Evolutionary conservation across 2,113 vertebrate species (phyloP).

Genomic region (Amphiprion percula): DNA sequence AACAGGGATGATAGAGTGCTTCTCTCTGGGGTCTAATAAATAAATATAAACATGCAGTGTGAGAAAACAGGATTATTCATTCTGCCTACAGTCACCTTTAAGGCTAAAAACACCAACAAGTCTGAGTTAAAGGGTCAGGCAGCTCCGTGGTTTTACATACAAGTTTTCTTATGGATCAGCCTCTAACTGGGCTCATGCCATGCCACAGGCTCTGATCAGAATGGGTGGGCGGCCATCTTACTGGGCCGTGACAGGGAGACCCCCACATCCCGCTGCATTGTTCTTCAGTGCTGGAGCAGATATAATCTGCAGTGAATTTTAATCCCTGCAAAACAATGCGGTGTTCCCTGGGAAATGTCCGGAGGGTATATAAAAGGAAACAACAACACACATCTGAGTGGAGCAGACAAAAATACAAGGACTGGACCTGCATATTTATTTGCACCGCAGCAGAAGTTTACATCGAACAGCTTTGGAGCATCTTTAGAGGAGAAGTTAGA

Average conservation of each 20-base stretch:
- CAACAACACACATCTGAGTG: slow-evolving; percentile 57
- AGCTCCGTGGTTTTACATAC: slow-evolving; percentile 47
- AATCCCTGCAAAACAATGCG: slow-evolving; percentile 80
- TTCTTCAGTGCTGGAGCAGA: slow-evolving; percentile 78
- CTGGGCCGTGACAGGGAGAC: slow-evolving; percentile 53
- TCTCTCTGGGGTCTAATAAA: slow-evolving; percentile 56
- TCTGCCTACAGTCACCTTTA: slow-evolving; percentile 27
- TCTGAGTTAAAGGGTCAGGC: slow-evolving; percentile 31
- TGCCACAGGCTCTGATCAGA: slow-evolving; percentile 75
- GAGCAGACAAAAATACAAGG: background rate
- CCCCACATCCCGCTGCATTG: slow-evolving; percentile 67
- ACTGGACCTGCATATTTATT: slow-evolving; percentile 12
- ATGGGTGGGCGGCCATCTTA: slow-evolving; percentile 80
- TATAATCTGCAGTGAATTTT: slow-evolving; percentile 82
- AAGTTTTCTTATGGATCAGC: slow-evolving; percentile 62
- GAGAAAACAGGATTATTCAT: slow-evolving; percentile 44
- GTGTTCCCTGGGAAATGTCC: slow-evolving; percentile 72
- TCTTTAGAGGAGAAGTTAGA: background rate
- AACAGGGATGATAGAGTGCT: slow-evolving; percentile 58
- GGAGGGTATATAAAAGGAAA: slow-evolving; percentile 48
- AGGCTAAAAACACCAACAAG: slow-evolving; percentile 36
- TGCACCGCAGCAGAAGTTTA: background rate
- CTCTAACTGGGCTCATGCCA: slow-evolving; percentile 74
- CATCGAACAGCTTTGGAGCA: background rate
- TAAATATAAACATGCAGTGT: slow-evolving; percentile 52